phyloP scores from a whole-genome alignment of 1,140 invertebrate species.

The Manduca sexta region DNA sequence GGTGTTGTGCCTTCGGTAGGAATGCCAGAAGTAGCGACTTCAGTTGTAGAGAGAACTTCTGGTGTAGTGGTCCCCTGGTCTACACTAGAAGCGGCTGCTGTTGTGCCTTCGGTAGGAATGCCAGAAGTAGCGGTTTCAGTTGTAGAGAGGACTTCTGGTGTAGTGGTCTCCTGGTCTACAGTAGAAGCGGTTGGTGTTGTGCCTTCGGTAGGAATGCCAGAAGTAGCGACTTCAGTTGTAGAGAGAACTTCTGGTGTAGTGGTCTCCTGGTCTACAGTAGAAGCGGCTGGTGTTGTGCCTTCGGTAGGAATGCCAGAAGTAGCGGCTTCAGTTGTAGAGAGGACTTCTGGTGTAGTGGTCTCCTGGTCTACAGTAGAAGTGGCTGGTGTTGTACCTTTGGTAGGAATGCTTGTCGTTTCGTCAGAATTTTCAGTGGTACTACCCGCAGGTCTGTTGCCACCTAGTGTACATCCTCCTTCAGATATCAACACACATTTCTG shows the following conservation, averaged over 20 bases:
- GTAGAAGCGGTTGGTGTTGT: background rate
- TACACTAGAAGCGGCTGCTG: too few relatives aligned
- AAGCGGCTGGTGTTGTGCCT: background rate
- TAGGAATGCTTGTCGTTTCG: background rate
- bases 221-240: background rate
- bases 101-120: background rate
- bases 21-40: background rate
- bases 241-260: too few relatives aligned
- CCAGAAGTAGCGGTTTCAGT: background rate
- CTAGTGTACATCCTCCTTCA: constrained; percentile 11
- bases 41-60: background rate
- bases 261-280: too few relatives aligned
- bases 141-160: background rate
- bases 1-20: background rate
- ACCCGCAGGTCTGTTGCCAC: background rate
- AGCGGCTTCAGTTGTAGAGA: background rate
- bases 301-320: too few relatives aligned
- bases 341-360: background rate
- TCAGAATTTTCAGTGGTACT: background rate
- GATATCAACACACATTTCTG: constrained; percentile 6
- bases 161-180: background rate
- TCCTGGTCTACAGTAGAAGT: background rate
- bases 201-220: background rate
- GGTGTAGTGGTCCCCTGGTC: background rate
- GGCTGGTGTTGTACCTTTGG: constrained; percentile 1